Base-by-base conservation (phyloP, 2,888 invertebrate genomes). In the Scelioninae gen. 1 region DNA sequence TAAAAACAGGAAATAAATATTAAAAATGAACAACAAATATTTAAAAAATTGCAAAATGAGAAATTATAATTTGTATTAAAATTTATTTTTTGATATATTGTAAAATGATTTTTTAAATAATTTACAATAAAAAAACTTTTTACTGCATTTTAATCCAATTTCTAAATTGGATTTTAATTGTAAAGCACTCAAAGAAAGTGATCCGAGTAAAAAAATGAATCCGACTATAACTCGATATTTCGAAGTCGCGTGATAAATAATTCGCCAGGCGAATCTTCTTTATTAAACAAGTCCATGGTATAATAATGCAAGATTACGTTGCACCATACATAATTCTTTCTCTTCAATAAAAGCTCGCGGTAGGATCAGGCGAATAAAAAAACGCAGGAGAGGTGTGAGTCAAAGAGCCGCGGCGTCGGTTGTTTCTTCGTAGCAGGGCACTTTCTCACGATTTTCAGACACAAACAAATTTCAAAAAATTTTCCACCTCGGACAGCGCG, bases 391-490 rank as follows among this genome's bases (percentile, higher is more conserved):
- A n/a, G n/a, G n/a, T n/a, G n/a, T n/a, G n/a, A n/a, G n/a, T n/a
- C n/a, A n/a, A n/a, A n/a, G 34, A 32, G 32, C 23, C 40, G 40
- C n/a, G 43, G n/a, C 15, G n/a, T 38, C 65, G 62, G 51, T 60
- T 66, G 66, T 68, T 68, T 60, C 69, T 58, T 65, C 34, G 47
- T 45, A 34, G 53, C 53, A 32, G 13, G 40, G 68, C 49, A 11
- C 62, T 71, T 82, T 77, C 82, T 77, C 77, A 62, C 82, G 68
- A 76, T 76, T 82, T 71, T 53, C 66, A 43, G 68, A 43, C 72
- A 13, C 71, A 82, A 82, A 82, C 82, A 77, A 82, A 82, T 76
- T 82, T 82, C 60, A 68, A 62, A 72, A 77, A 82, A 82, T 72
- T 77, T 55, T 77, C 72, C 72, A 72, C 82, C 66, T 62, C 72